Evolutionary conservation across 2,113 vertebrate species (phyloP).

Genomic region (Periophthalmus modestus): DNA sequence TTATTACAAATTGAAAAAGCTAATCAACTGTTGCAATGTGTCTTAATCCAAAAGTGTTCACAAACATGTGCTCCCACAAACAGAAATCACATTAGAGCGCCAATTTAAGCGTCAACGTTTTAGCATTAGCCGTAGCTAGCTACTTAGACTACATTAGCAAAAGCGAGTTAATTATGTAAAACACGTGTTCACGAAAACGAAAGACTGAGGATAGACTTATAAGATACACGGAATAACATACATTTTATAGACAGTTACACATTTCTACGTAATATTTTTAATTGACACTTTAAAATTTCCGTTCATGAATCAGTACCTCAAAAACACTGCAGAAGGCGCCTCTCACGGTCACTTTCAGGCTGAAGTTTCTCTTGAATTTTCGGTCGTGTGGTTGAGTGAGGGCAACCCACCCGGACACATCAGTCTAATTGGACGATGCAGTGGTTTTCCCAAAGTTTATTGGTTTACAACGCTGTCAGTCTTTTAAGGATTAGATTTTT

Average conservation of each 20-base stretch:
- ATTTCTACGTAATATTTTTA: neutral
- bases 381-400: neutral
- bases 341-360: neutral
- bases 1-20: neutral
- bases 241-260: neutral
- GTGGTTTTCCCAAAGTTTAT: neutral
- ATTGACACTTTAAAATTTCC: neutral
- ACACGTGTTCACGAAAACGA: neutral
- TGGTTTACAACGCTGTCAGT: constrained; percentile 47
- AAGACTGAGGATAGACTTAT: neutral
- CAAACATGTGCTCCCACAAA: neutral
- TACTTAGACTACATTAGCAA: neutral
- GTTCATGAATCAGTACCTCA: neutral
- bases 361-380: neutral
- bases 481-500: neutral
- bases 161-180: neutral
- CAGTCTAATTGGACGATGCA: constrained; percentile 26
- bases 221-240: neutral
- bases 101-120: neutral
- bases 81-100: neutral
- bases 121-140: neutral
- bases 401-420: neutral
- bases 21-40: neutral
- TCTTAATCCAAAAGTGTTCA: neutral
- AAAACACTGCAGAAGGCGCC: neutral